Evolutionary conservation across 2,113 vertebrate species (phyloP), one percentile per base, ranked within the genome.

Genomic region (Corapipo altera): DNA sequence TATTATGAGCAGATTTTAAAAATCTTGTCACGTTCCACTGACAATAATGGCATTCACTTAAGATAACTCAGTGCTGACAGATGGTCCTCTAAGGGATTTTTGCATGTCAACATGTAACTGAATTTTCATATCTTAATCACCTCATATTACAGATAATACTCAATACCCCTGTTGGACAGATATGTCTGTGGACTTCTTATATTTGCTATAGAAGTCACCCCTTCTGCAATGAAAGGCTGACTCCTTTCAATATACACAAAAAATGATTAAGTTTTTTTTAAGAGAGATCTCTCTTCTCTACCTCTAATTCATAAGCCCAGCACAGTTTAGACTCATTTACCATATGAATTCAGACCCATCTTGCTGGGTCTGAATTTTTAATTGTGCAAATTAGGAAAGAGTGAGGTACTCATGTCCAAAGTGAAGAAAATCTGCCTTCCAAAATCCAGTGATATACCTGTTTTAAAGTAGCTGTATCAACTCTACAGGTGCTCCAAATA

Each of bases 71-170:
- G 35, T 43, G 76, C 41, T 95, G 88, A 90, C 73, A 89, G 72
- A 54, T 85, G 37, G 16, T 88, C 52, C 72, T 94, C 80, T 85
- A 92, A 92, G 73, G 52, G 44, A 15, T 87, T 95, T 92, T 85
- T 72, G 26, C 26, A 69, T 52, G 65, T 81, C 90, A 85, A 91
- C 54, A 88, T 5, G 0, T 78, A 93, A 81, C 76, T 81, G 28
- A 86, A 78, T 88, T 80, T 94, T 95, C 6, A 5, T 85, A 51
- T 62, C 85, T 85, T 87, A 87, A 78, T 93, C 51, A 5, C 32
- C 11, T 75, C 39, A 72, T 91, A 81, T 69, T 91, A 57, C 0
- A 9, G 8, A 74, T 91, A 78, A 65, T 84, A 81, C 26, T 43
- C 65, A 86, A 78, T 33, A 10, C 3, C 67, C 8, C 35, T 55